These are phyloP conservation scores for Antechinus stuartii DNA, from an alignment of 2,113 vertebrate species.

Conservation along the genomic window DNA sequence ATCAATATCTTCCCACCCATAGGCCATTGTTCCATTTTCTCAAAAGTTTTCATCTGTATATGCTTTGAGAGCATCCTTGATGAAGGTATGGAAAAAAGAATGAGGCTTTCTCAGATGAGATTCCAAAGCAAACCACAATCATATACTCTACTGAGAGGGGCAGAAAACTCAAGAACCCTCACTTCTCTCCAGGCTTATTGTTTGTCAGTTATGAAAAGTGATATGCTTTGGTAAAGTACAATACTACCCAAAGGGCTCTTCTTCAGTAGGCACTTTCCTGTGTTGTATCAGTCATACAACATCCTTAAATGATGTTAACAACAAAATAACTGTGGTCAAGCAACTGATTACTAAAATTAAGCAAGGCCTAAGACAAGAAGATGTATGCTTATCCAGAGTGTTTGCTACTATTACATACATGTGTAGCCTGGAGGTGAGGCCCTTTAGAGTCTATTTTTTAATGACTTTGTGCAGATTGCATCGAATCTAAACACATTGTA, in stretches of 20 bases:
- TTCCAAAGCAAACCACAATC: not conserved
- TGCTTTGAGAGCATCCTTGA: not conserved
- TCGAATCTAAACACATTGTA: not conserved
- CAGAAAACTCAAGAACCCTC: not conserved
- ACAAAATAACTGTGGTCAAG: not conserved
- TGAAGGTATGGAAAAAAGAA: not conserved
- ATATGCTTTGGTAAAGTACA: not conserved
- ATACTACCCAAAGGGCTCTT: not conserved
- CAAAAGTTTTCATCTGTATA: not conserved
- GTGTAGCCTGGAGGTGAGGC: not conserved
- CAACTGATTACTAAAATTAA: not conserved
- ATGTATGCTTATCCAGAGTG: no score
- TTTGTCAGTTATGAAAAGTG: not conserved
- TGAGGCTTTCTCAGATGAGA: not conserved
- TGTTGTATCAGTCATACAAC: not conserved
- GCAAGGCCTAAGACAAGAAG: not conserved
- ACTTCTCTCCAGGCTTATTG: not conserved
- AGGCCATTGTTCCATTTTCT: not conserved
- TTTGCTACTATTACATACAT: not conserved
- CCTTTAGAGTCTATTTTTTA: not conserved
- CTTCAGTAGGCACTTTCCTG: no score
- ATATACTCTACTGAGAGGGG: not conserved
- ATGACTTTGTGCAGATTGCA: not conserved
- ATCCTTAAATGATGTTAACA: not conserved
- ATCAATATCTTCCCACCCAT: not conserved